These are phyloP conservation scores for Chorisops tibialis DNA, from an alignment of 2,888 invertebrate genomes.

Conservation along the genomic window DNA sequence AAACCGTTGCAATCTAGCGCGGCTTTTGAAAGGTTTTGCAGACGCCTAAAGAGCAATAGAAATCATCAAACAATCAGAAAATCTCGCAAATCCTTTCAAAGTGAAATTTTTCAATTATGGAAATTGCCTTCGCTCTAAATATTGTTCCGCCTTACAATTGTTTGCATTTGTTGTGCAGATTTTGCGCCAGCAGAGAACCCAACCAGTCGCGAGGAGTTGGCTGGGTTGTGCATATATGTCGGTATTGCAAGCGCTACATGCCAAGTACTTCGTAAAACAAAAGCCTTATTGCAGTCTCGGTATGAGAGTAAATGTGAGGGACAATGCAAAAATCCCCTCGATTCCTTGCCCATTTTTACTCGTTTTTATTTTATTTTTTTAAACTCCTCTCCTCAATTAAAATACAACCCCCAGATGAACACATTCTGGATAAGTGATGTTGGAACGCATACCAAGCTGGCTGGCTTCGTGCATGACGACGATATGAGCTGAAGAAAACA, in stretches of 20 bases:
- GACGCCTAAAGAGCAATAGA: conserved; percentile 25
- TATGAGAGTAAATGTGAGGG: conserved; percentile 11
- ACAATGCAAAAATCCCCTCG: conserved; percentile 10
- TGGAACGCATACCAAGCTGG: too few species aligned
- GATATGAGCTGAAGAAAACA: too few species aligned
- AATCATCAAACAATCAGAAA: conserved; percentile 26
- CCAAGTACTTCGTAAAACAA: conserved; percentile 20
- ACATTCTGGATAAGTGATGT: too few species aligned
- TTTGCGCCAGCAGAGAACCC: conserved; percentile 7
- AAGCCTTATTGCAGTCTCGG: conserved; percentile 17
- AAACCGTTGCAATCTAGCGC: background rate
- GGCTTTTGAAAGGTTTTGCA: conserved; percentile 4
- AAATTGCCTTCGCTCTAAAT: conserved; percentile 14
- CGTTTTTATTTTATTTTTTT: background rate
- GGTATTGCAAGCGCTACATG: conserved; percentile 15
- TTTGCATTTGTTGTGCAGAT: conserved; percentile 6
- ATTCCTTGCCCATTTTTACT: background rate
- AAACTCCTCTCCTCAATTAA: background rate
- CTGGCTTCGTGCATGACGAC: too few species aligned
- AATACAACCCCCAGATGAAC: too few species aligned
- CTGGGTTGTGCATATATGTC: too few species aligned
- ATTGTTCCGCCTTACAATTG: conserved; percentile 14
- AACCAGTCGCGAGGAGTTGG: conserved; percentile 12
- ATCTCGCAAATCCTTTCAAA: conserved; percentile 23
- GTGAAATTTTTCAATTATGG: conserved; percentile 25